Percentiles rank a stretch among this genome's conserved stretches.
Evolutionary conservation across 2,113 vertebrate genomes (phyloP).

Genomic region (Chauna torquata): DNA sequence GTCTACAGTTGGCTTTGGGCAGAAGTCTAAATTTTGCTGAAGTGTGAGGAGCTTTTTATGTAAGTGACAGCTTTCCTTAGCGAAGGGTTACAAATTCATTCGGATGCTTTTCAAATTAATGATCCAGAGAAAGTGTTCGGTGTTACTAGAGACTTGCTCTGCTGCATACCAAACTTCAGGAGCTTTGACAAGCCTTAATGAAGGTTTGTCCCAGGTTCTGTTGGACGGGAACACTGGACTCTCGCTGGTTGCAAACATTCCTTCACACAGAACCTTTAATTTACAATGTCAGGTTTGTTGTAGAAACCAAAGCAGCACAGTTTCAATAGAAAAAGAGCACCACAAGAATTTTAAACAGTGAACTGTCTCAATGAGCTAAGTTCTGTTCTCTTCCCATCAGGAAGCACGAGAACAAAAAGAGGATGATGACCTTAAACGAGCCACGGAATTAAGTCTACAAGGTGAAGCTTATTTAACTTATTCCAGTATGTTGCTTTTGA

Average conservation of each 20-base stretch:
- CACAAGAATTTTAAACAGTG: conserved; percentile 55
- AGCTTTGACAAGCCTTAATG: conserved; percentile 61
- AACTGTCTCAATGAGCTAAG: conserved; percentile 62
- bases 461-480: conserved; percentile 75
- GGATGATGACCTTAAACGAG: conserved; percentile 97
- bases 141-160: background rate
- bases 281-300: conserved; percentile 68
- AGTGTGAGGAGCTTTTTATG: conserved; percentile 13
- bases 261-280: conserved; percentile 60
- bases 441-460: conserved; percentile 97
- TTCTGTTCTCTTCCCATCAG: conserved; percentile 76
- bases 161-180: conserved; percentile 64
- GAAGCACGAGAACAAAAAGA: conserved; percentile 96
- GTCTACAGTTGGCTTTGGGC: conserved; percentile 30
- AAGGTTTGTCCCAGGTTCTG: conserved; percentile 61
- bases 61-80: conserved; percentile 45
- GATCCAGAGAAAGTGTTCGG: background rate
- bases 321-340: conserved; percentile 49
- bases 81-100: conserved; percentile 39
- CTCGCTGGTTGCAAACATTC: conserved; percentile 41
- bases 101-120: conserved; percentile 50
- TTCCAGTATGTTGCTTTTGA: conserved; percentile 2
- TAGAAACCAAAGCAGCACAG: conserved; percentile 59
- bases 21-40: background rate
- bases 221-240: conserved; percentile 38